Percentiles rank a stretch among this genome's conserved stretches.
phyloP scores from a whole-genome alignment of 1,140 invertebrate species.

The Telenomus remus region DNA sequence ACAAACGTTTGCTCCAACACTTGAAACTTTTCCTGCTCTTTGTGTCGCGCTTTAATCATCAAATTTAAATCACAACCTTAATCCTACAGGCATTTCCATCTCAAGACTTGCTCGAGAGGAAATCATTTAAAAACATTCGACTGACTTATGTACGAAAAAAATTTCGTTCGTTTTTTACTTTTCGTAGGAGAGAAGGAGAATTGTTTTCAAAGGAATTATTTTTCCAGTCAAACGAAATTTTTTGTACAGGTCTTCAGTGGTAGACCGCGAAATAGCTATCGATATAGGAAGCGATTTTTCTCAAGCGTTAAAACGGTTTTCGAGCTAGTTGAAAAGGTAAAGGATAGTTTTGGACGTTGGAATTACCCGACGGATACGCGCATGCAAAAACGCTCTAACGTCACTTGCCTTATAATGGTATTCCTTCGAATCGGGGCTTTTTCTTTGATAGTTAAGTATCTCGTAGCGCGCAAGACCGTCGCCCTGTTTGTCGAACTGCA shows the following conservation, averaged over 20 bases:
- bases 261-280: no score
- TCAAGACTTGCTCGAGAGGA: no score
- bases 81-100: no score
- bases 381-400: conserved; percentile 26
- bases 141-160: background rate
- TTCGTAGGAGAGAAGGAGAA: no score
- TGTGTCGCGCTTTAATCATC: no score
- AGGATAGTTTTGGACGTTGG: background rate
- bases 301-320: background rate
- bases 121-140: background rate
- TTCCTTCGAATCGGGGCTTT: conserved; percentile 74
- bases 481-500: conserved; percentile 81
- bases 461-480: conserved; percentile 82
- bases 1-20: background rate
- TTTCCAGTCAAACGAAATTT: no score
- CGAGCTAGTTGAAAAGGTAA: background rate
- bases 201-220: background rate
- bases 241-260: no score
- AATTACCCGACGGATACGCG: background rate
- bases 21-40: no score
- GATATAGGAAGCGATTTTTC: no score
- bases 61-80: no score
- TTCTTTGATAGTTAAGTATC: conserved; percentile 78
- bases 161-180: background rate
- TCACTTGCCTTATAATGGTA: conserved; percentile 79